Evolutionary conservation across 2,113 vertebrate species (phyloP).

Genomic region (Lophius piscatorius): DNA sequence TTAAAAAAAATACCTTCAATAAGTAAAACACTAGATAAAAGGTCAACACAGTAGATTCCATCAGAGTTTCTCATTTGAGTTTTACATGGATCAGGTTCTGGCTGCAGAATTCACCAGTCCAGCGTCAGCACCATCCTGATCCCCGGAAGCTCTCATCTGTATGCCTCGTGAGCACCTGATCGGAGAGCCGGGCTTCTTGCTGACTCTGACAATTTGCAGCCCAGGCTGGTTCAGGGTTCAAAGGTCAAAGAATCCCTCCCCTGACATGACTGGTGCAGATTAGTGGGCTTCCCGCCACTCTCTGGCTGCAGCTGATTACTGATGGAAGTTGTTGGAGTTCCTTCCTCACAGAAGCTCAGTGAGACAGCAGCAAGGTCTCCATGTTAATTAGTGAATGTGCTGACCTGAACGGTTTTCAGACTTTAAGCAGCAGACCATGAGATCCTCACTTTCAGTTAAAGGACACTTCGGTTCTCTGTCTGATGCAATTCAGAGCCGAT

Average conservation of each 20-base stretch:
- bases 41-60: constrained; percentile 15
- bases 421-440: constrained; percentile 13
- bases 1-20: constrained; percentile 13
- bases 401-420: constrained; percentile 32
- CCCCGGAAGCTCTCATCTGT: constrained; percentile 63
- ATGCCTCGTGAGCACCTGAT: constrained; percentile 64
- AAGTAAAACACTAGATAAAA: too few species aligned
- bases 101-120: constrained; percentile 38
- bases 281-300: constrained; percentile 54
- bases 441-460: constrained; percentile 6
- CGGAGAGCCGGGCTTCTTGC: constrained; percentile 49
- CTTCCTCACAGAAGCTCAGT: constrained; percentile 36
- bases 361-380: constrained; percentile 31
- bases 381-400: constrained; percentile 48
- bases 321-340: constrained; percentile 37
- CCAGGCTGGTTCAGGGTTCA: constrained; percentile 49
- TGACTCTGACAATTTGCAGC: constrained; percentile 60
- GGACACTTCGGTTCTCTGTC: constrained; percentile 2
- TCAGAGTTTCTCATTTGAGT: constrained; percentile 47
- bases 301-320: constrained; percentile 61
- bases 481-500: constrained; percentile 7
- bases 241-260: constrained; percentile 61
- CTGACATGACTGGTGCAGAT: constrained; percentile 69
- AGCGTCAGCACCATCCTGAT: constrained; percentile 61
- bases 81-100: constrained; percentile 25